These are phyloP conservation scores for Corvus cornix DNA, from an alignment of 2,113 vertebrate species.

Conservation along the genomic window DNA sequence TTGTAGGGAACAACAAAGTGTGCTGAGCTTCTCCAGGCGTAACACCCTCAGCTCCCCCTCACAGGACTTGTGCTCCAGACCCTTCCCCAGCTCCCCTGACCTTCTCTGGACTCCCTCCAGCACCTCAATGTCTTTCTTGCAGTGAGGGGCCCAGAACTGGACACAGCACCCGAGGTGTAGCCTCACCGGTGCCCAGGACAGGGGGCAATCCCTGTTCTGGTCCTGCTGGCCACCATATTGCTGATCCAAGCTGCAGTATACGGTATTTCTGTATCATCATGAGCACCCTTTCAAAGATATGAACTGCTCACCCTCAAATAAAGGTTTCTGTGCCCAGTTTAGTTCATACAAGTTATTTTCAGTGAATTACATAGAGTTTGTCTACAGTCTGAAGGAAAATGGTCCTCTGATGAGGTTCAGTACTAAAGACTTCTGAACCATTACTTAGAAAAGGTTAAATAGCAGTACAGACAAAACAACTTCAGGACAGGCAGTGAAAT, in stretches of 20 bases:
- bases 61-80: background rate
- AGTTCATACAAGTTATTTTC: background rate
- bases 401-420: background rate
- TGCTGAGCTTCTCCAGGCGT: background rate
- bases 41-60: background rate
- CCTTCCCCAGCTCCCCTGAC: rapidly evolving
- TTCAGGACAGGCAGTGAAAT: background rate
- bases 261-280: background rate
- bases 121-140: rapidly evolving
- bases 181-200: background rate
- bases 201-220: background rate
- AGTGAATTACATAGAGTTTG: background rate
- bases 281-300: background rate
- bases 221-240: background rate
- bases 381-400: background rate
- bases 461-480: background rate
- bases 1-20: background rate
- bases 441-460: background rate
- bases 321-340: background rate
- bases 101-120: background rate
- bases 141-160: background rate
- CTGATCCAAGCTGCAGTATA: background rate
- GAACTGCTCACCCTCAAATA: background rate
- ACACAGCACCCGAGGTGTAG: rapidly evolving
- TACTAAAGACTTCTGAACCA: background rate